Base-by-base conservation (phyloP, 2,888 invertebrate genomes). In the Agrilus mali region DNA sequence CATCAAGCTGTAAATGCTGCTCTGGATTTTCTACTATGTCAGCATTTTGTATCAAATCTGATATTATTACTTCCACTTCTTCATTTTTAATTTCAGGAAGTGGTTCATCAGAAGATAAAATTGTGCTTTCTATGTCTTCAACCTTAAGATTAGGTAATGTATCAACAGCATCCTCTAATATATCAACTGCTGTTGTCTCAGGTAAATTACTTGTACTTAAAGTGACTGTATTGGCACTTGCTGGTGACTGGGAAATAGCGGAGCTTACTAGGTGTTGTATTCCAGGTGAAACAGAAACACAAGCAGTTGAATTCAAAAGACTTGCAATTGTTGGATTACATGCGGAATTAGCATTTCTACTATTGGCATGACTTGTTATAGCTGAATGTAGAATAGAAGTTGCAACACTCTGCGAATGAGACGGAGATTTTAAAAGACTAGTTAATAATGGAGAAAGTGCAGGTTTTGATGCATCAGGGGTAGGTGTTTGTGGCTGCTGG, bases 371-470 rank as follows among this genome's bases (percentile, higher is more conserved):
- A 38, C 66, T 66, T 1, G 65, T 65, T 33, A 66, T 66, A 7
- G 65, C 65, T 4, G 63, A 61, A 49, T 67, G 67, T 38, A 66
- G 51, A 42, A 67, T 65, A 62, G 36, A 72, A 60, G 60, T 56
- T 14, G n/a, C 70, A 59, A 60, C 58, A 53, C 58, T 53, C 48
- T 67, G 65, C 14, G 67, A 63, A 41, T 75, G 74, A 22, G 75
- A 74, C 1, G 77, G 76, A 36, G 81, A 82, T 63, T 89, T 87
- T 5, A 92, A 67, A 33, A 92, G 69, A 37, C 88, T 88, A 7
- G 90, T 88, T 38, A 92, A 69, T 36, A 92, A 66, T 0, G 89
- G 89, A 0, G 82, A 81, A 0, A 80, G 71, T 0, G 75, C 77
- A 3, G 75, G 68, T 45, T 70, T 71, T 4, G 68, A 53, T 0